Base-by-base conservation (phyloP, 1,140 invertebrate species). In the Solenopsis fugax region DNA sequence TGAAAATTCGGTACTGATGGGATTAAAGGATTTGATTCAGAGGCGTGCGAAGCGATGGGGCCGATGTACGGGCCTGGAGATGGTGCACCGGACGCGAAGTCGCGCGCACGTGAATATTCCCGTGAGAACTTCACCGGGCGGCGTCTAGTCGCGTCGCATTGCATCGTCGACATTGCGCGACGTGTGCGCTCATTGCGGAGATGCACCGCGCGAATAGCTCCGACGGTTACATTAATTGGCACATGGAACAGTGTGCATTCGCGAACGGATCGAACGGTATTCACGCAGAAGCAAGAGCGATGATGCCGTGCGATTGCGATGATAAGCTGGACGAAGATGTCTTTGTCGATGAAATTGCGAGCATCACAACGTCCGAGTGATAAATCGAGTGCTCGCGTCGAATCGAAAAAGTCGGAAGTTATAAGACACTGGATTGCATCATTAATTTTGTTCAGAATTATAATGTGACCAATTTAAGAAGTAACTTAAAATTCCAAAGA, bases 81-180 rank as follows among this genome's bases (percentile, higher is more conserved):
- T 60, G 29, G 24, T 65, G 52, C 37, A 75, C 24, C 87, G 50
- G 72, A 78, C 77, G 62, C 86, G 37, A 69, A 84, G 34, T 50
- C 37, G 41, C 81, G 50, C 45, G 7, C 24, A 24, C 77, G 69
- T 86, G 85, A 85, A 89, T 86, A 89, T 58, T 58, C 21, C 45
- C 73, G 87, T 89, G 88, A 78, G 88, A 89, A 86, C 45, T 50
- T 50, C 60, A 24, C 29, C 85, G 24, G 21, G 37, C 65, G 41
- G 45, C 64, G 34, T 18, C 50, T 18, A 71, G 34, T 45, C 50
- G 56, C 29, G 34, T 88, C 60, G 56, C 29, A 24, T 88, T 48
- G 18, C 77, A 24, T 48, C 64, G 62, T 18, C 45, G 45, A 62
- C 54, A n/a, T 73, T 58, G 29, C 52, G 75, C 58, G 71, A 77